Evolutionary conservation across 1,140 invertebrate genomes (phyloP).

Genomic region (Pentalonia nigronervosa): DNA sequence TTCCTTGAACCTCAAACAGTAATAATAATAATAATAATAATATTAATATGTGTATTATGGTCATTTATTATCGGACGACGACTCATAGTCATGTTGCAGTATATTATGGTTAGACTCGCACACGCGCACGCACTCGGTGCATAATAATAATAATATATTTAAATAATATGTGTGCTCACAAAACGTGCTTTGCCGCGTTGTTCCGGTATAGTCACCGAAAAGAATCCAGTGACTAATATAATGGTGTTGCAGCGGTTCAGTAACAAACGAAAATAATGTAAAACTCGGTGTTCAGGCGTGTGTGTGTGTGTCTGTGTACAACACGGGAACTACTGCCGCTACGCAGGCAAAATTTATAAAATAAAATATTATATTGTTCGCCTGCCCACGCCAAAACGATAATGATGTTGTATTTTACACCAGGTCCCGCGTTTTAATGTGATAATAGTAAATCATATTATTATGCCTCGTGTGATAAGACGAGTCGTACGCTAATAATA

Average conservation of each 20-base stretch:
- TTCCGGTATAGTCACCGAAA: background rate
- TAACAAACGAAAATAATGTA: constrained; percentile 10
- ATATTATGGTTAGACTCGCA: background rate
- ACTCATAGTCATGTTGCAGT: background rate
- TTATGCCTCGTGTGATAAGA: no score
- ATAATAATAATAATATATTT: background rate
- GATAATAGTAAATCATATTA: no score
- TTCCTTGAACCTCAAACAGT: background rate
- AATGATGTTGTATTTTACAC: no score
- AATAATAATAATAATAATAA: background rate
- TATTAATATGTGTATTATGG: background rate
- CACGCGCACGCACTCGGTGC: background rate
- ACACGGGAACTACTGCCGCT: no score
- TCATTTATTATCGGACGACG: background rate
- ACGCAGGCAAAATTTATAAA: no score
- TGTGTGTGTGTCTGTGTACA: no score
- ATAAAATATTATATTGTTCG: no score
- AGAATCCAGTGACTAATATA: background rate
- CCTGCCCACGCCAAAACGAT: no score
- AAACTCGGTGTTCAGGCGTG: background rate
- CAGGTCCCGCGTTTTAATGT: no score
- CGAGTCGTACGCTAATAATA: no score
- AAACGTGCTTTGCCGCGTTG: background rate
- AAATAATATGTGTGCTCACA: background rate
- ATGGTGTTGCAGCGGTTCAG: background rate